Conservation (phyloP, 2,113 vertebrate genomes). For the Erythrolamprus reginae region DNA sequence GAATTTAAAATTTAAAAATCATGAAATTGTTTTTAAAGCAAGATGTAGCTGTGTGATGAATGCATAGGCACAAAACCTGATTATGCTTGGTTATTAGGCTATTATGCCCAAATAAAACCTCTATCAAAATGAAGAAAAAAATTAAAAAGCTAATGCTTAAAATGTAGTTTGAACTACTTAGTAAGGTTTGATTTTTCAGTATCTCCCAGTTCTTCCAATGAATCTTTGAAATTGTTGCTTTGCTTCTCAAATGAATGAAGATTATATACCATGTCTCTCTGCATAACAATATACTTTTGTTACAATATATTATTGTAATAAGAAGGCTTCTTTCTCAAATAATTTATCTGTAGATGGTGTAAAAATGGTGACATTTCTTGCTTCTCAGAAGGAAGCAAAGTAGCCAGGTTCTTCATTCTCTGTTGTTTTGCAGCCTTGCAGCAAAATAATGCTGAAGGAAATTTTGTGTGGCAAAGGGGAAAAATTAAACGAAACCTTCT, state of each 20-base stretch:
- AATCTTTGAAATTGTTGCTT: neutral
- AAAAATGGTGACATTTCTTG: neutral
- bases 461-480: neutral
- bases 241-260: neutral
- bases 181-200: neutral
- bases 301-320: neutral
- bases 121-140: neutral
- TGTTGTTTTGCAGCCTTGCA: neutral
- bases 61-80: neutral
- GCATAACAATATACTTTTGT: neutral
- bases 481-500: neutral
- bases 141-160: neutral
- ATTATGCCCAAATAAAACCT: neutral
- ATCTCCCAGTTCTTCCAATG: neutral
- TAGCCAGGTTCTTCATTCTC: neutral
- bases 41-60: no score
- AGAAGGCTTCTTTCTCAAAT: neutral
- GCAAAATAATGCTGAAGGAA: neutral
- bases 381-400: neutral
- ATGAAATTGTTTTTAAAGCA: neutral
- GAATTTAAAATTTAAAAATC: neutral
- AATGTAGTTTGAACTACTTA: neutral
- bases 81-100: neutral
- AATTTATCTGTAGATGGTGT: neutral
- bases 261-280: neutral